phyloP scores from a whole-genome alignment of 2,797 vertebrate genomes.

The Mus spretus region DNA sequence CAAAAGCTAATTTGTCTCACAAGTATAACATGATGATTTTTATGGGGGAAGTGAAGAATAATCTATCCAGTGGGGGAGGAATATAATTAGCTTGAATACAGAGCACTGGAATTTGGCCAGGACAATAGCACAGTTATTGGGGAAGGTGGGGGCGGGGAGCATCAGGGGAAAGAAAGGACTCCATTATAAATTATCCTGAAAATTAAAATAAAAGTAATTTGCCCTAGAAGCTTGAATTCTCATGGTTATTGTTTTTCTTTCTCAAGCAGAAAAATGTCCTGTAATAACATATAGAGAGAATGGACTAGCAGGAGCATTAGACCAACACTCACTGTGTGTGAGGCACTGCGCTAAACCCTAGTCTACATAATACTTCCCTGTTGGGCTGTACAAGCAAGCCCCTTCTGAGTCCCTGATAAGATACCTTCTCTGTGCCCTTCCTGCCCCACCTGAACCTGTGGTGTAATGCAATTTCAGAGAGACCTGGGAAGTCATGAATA shows the following conservation, averaged over 20 bases:
- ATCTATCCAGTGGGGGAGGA: constrained; percentile 82
- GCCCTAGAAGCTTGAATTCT: constrained; percentile 33
- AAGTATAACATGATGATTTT: constrained; percentile 85
- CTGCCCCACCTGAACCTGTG: neutral
- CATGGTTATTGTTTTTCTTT: neutral
- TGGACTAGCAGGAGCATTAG: neutral
- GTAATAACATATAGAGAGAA: neutral
- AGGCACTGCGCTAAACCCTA: neutral
- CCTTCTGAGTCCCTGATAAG: neutral
- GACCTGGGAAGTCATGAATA: neutral
- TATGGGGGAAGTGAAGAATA: constrained; percentile 84
- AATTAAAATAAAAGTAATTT: constrained; percentile 58
- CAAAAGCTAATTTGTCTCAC: constrained; percentile 81
- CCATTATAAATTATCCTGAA: constrained; percentile 47
- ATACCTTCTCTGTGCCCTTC: neutral
- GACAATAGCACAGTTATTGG: constrained; percentile 56
- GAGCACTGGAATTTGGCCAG: constrained; percentile 65
- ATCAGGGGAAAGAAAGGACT: neutral
- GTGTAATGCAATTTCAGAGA: neutral
- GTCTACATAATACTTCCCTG: rapidly evolving
- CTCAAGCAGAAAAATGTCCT: constrained; percentile 30
- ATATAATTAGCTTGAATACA: constrained; percentile 77
- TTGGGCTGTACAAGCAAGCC: neutral
- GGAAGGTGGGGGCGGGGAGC: too few relatives aligned
- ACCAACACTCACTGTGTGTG: neutral